Base-by-base conservation (phyloP, 2,113 vertebrate genomes). In the Podarcis cretensis region DNA sequence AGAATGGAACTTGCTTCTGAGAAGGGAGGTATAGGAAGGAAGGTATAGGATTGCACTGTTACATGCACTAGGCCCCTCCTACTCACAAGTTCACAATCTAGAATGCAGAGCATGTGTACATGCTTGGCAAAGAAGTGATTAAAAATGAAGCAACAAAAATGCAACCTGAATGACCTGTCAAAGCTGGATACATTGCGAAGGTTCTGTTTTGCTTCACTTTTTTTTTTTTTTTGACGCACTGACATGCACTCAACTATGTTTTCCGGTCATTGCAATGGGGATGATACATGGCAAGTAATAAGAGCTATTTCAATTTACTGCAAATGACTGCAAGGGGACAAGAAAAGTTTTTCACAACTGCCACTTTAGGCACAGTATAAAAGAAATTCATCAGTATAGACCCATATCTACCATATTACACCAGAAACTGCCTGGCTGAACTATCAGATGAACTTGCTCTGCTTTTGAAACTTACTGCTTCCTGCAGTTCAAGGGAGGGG, bases 381-480 rank as follows among this genome's bases (percentile, higher is more conserved):
- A 57, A 13, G 88, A 83, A 92, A 90, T 90, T 90, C 43, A 90
- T 92, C 83, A 68, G 4, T 80, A 59, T 0, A 66, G 86, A 93
- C 69, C 87, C 88, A 77, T 83, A 87, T 18, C 54, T 69, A 75
- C 21, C 18, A 8, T 40, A 14, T 69, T 27, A 27, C 6, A 35
- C 37, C 37, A 79, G 32, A 87, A 74, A 85, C 57, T 32, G 66
- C 0, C 71, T 77, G 66, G 5, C 85, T 92, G 35, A 37, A 13
- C 25, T 30, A n/a, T 90, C 57, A 92, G 65, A 73, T 1, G 5
- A 81, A 9, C 63, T 87, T 77, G 27, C 18, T 20, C 1, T 0
- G 0, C 21, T 84, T 0, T 93, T 91, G 77, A 89, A 65, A 86
- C 40, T 43, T 84, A 63, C 35, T 30, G 10, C 30, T 87, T 81